A percentile compares a stretch with the other conserved stretches of the same genome.
phyloP scores from a whole-genome alignment of 2,888 invertebrate species.

The Dasysyrphus albostriatus region DNA sequence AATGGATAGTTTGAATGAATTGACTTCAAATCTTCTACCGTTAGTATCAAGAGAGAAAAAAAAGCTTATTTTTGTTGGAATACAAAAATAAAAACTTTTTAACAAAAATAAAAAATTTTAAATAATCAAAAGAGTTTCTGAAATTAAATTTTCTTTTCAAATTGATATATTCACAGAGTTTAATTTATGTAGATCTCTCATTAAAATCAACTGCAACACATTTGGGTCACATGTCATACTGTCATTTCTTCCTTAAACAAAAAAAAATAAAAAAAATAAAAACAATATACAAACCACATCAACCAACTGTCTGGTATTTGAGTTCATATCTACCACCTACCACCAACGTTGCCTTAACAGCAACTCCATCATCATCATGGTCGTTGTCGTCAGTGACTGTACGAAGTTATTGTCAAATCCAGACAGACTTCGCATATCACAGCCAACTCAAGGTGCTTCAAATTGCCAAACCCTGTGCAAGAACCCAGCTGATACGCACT shows the following conservation, averaged over 20 bases:
- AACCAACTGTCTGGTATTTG: slow-evolving; percentile 66
- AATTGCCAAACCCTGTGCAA: slow-evolving; percentile 70
- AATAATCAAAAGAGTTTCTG: too few relatives aligned
- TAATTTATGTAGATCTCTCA: not conserved
- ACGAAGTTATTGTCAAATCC: slow-evolving; percentile 68
- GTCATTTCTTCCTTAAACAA: slow-evolving; percentile 51
- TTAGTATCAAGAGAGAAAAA: too few relatives aligned
- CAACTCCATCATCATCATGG: slow-evolving; percentile 74
- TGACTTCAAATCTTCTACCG: too few relatives aligned
- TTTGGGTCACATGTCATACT: slow-evolving; percentile 71
- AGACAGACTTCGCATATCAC: slow-evolving; percentile 57
- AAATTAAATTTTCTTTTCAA: not conserved
- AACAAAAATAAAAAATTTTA: too few relatives aligned
- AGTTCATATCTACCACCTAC: slow-evolving; percentile 72
- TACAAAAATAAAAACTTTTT: too few relatives aligned
- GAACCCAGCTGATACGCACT: slow-evolving; percentile 72
- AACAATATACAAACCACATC: slow-evolving; percentile 29
- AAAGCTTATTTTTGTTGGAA: too few relatives aligned
- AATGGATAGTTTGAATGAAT: too few relatives aligned
- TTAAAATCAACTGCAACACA: slow-evolving; percentile 46
- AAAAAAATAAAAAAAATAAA: slow-evolving; percentile 49
- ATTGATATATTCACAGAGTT: not conserved
- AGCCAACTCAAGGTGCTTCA: slow-evolving; percentile 61
- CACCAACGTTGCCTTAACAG: slow-evolving; percentile 58
- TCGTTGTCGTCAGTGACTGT: slow-evolving; percentile 49